Conservation (phyloP, 2,797 vertebrate species). For the Smutsia temminckii region DNA sequence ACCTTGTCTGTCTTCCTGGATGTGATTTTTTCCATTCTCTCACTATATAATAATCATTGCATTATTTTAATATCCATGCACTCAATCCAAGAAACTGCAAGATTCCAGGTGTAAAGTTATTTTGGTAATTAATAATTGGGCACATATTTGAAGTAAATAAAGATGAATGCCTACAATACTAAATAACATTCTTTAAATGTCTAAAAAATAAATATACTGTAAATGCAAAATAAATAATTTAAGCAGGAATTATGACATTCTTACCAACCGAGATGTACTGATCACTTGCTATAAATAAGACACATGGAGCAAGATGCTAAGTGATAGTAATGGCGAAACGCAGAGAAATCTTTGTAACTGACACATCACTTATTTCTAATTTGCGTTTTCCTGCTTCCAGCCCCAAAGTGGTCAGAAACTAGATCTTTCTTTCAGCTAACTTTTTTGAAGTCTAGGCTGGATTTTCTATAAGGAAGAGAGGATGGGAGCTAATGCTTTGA, state of each 20-base stretch:
- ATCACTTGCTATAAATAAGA: neutral
- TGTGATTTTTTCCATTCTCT: neutral
- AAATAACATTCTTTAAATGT: neutral
- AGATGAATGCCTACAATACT: neutral
- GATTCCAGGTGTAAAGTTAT: neutral
- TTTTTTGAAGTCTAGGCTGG: neutral
- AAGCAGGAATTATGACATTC: neutral
- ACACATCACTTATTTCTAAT: neutral
- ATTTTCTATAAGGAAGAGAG: neutral
- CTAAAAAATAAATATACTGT: neutral
- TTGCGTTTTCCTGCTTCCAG: neutral
- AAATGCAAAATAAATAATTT: constrained; percentile 11
- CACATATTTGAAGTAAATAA: constrained; percentile 13
- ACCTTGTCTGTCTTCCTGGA: neutral
- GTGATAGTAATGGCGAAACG: neutral
- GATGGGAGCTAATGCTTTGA: neutral
- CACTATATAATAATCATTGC: neutral
- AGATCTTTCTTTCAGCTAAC: neutral
- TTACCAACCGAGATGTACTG: neutral
- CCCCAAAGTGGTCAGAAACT: neutral
- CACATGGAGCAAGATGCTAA: neutral
- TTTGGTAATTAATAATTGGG: neutral
- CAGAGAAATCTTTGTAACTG: neutral
- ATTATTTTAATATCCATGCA: neutral
- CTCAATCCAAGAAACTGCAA: neutral